Evolutionary conservation across 2,113 vertebrate species (phyloP), one percentile per base, ranked within the genome.

Genomic region (Ariopsis seemanni): DNA sequence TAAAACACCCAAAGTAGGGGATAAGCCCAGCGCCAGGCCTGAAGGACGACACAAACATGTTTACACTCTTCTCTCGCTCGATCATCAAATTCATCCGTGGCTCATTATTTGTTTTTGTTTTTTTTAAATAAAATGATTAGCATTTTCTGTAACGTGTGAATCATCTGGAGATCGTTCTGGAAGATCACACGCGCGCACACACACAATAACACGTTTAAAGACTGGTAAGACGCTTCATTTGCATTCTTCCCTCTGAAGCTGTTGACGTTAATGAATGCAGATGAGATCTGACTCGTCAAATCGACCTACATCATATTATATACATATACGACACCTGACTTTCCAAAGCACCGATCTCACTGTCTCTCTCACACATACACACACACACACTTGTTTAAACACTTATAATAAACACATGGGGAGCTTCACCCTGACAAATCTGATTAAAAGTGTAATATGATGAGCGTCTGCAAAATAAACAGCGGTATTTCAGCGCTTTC

Each of bases 1-100:
- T 71, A 78, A 83, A 72, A 48, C 1, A 60, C 9, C 74, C 80
- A 81, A 83, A 83, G 58, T 65, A 27, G 71, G 74, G 84, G 58
- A 85, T 86, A 57, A 82, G 67, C 27, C 57, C 57, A 42, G 48
- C 62, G 65, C n/a, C 63, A 48, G 71, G 4, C 34, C 71, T 48
- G 71, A 7, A 75, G 34, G 42, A 75, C 6, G 4, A 72, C 67
- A 15, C 34, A 17, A 6, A 69, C 67, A 67, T 3, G n/a, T 30
- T 15, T 7, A 69, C 12, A 7, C 67, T 18, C 15, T 2, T 8
- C 17, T 20, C 34, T 18, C 69, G 1, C 34, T 72, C 14, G 20
- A 50, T 0, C 42, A 22, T 1, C 0, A 8, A 20, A 11, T 27
- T 67, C n/a, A 27, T 10, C 11, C 4, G 10, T 27, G 27, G 27